Percentiles rank a stretch among this genome's conserved stretches.
Evolutionary conservation across 2,797 vertebrate species (phyloP).

Genomic region (Lemur catta): DNA sequence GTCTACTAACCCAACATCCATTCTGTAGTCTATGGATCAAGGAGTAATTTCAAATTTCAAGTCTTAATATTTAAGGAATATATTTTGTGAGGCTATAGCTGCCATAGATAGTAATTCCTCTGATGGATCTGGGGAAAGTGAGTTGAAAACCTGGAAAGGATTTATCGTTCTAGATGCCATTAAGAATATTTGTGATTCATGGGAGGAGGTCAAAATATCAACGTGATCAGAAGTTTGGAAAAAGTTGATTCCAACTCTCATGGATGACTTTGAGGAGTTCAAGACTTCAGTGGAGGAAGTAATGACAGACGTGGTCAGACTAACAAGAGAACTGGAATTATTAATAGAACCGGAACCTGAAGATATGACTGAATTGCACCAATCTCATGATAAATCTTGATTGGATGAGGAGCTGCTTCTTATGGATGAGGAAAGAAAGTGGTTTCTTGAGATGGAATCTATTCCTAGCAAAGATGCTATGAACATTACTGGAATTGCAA

Average conservation of each 20-base stretch:
- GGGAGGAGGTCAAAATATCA: neutral
- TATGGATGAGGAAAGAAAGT: neutral
- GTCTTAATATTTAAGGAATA: neutral
- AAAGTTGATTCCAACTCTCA: neutral
- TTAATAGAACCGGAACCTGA: neutral
- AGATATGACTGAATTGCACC: neutral
- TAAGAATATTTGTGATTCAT: neutral
- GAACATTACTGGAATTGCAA: neutral
- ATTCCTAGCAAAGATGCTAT: neutral
- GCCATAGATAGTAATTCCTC: neutral
- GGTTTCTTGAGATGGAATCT: neutral
- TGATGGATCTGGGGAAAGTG: neutral
- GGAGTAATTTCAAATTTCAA: neutral
- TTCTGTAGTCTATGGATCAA: neutral
- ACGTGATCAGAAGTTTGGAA: neutral
- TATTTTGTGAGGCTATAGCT: neutral
- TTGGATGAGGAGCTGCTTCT: neutral
- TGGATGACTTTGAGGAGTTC: neutral
- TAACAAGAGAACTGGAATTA: neutral
- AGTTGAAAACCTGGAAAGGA: neutral
- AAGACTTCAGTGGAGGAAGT: neutral
- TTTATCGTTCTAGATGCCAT: neutral
- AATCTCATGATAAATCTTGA: neutral
- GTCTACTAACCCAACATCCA: neutral
- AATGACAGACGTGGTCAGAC: neutral